phyloP scores from a whole-genome alignment of 1,140 invertebrate species.

The Sinonovacula constricta region DNA sequence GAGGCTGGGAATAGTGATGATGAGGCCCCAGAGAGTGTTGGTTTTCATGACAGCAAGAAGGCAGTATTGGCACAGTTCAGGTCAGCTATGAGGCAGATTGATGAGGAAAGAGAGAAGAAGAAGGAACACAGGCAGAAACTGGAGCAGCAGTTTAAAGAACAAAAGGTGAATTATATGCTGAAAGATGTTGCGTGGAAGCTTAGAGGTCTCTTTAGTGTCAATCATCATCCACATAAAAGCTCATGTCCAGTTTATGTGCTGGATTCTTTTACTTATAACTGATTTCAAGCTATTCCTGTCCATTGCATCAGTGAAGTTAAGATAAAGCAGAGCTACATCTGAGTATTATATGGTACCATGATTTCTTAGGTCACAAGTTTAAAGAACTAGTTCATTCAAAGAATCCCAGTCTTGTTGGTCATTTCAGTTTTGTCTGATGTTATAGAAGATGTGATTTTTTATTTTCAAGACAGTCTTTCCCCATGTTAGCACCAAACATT shows the following conservation, averaged over 20 bases:
- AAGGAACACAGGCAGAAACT: slow-evolving; percentile 3
- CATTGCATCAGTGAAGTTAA: neutral
- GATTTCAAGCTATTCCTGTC: neutral
- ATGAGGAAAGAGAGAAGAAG: slow-evolving; percentile 19
- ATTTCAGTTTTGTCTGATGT: too few species aligned
- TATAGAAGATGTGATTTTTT: too few species aligned
- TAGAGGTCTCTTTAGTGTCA: neutral
- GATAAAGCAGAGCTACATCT: neutral
- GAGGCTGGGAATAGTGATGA: slow-evolving; percentile 26
- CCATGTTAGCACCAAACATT: too few species aligned
- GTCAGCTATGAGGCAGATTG: slow-evolving; percentile 42
- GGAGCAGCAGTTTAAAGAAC: slow-evolving; percentile 21
- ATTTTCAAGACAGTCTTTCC: too few species aligned
- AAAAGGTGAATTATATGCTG: slow-evolving; percentile 1
- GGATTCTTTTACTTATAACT: neutral
- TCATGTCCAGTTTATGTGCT: neutral
- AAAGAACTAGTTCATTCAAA: too few species aligned
- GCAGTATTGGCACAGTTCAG: slow-evolving; percentile 24
- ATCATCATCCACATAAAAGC: neutral
- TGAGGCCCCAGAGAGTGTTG: slow-evolving; percentile 41
- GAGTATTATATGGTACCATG: neutral
- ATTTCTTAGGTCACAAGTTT: too few species aligned
- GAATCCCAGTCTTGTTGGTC: too few species aligned
- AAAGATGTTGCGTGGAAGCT: neutral
- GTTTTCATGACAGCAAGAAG: slow-evolving; percentile 35